Evolutionary conservation across 2,797 vertebrate species (phyloP), one percentile per base, ranked within the genome.

Genomic region (Sebastes diploproa): DNA sequence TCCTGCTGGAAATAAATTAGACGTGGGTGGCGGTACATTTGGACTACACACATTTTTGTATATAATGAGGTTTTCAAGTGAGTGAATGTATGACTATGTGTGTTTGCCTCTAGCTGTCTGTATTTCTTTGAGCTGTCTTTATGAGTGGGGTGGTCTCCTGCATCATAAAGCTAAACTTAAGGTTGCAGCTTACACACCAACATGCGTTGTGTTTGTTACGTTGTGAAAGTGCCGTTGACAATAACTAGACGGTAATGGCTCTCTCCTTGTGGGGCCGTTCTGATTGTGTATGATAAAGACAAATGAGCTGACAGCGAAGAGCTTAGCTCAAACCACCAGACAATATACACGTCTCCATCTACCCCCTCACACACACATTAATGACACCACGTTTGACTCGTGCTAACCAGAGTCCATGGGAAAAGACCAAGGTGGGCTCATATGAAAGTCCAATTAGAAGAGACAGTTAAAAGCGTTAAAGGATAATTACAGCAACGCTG

Each of bases 291-390:
- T 91, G 87, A 95, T 93, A 88, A 93, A 93, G 91, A 94, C 82
- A 94, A 93, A 93, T 90, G 90, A 94, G 87, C 87, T 94, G 90
- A 95, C 92, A 94, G 89, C 83, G 14, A 76, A 88, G 86, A 89
- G 86, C 75, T 84, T 78, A 81, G 80, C 78, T 88, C 80, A 93
- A 91, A 89, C 87, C 93, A 83, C 92, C 67, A 87, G 85, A 89
- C 89, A 92, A 92, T 89, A 88, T 76, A 72, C 80, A 87, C 69
- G 7, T 82, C 74, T 88, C 84, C 34, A 78, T 91, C 75, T 65
- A 56, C 38, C 63, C 36, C 74, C 59, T 23, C 29, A 3, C 25
- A 64, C 42, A 67, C 23, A 65, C 62, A 75, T 22, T 78, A 78
- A 78, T 78, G 75, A 70, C 80, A 87, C 20, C 81, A 88, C 25